Evolutionary conservation across 2,888 invertebrate species (phyloP), one percentile per base, ranked within the genome.

Genomic region (Biston betularia): DNA sequence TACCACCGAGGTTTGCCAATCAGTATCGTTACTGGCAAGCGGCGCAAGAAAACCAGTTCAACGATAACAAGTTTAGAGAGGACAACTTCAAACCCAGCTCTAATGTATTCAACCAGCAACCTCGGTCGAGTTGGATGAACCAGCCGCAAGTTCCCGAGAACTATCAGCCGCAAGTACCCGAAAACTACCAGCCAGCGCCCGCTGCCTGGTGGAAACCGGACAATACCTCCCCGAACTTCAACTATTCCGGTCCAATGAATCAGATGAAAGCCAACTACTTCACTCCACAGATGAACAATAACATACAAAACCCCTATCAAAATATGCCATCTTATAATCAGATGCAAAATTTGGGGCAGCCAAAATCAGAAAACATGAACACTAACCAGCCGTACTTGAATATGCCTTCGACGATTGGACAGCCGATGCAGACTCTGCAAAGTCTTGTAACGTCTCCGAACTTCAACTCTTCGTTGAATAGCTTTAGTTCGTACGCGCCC

Each of bases 1-100:
- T 93, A 8, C 93, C 93, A 0, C 93, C 93, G 5, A 80, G 93
- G 0, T 93, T 93, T 75, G 93, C 93, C 1, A 93, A 93, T 74
- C 93, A 93, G 63, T 91, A 90, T 75, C 84, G 90, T 9, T 88
- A 92, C 79, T 92, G 92, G 92, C 92, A 91, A 65, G 83, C 69
- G 57, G 85, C 88, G 0, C 92, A 89, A 48, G 92, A 92, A 0
- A 87, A 75, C 49, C 90, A 89, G 57, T 81, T 83, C 45, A 82
- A 77, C 60, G 92, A 92, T 8, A 92, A 93, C 73, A 89, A 92
- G 69, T 92, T 92, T 70, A 77, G 89, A 44, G 92, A 92, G 15
- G 91, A 92, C 24, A 85, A 68, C 46, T 84, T 86, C 63, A 85
- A 86, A 34, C 74, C 77, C 0, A 77, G 73, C 58, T 70, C 66